Evolutionary conservation across 2,113 vertebrate species (phyloP).

Genomic region (Chrysemys picta): DNA sequence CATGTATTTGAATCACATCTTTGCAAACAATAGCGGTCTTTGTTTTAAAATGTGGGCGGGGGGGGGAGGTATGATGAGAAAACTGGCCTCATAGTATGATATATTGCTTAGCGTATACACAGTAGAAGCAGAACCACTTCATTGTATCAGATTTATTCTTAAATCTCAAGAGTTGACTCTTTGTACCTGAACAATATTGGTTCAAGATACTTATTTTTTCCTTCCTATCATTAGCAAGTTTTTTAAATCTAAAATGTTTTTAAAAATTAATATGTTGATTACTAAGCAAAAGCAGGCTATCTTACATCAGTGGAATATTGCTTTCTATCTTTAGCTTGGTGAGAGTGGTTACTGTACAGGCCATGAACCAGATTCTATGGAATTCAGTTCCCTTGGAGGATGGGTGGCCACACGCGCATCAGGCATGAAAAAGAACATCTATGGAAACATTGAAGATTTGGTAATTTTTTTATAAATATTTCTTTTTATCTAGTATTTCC

Average conservation of each 20-base stretch:
- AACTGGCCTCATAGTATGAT: background rate
- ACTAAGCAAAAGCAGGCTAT: background rate
- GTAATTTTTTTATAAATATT: conserved; percentile 73
- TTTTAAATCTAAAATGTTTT: background rate
- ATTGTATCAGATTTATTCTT: background rate
- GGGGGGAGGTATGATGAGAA: background rate
- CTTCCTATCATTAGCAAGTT: background rate
- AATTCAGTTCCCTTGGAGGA: conserved; percentile 97
- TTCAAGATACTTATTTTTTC: background rate
- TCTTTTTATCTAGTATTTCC: background rate
- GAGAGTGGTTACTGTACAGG: conserved; percentile 97
- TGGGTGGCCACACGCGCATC: conserved; percentile 98
- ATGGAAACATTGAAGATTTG: conserved; percentile 99
- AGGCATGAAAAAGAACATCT: conserved; percentile 99
- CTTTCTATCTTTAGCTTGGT: conserved; percentile 86
- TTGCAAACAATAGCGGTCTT: background rate
- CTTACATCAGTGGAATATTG: conserved; percentile 25
- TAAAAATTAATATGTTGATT: background rate
- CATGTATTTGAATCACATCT: conserved; percentile 25
- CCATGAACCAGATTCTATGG: conserved; percentile 98
- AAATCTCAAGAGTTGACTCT: background rate
- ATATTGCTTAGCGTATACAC: background rate
- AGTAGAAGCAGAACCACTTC: background rate
- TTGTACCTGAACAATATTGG: background rate
- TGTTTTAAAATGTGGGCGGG: conserved; percentile 19